Percentiles rank a stretch among this genome's conserved stretches.
phyloP scores from a whole-genome alignment of 2,113 vertebrate genomes.

The Zapus hudsonius region DNA sequence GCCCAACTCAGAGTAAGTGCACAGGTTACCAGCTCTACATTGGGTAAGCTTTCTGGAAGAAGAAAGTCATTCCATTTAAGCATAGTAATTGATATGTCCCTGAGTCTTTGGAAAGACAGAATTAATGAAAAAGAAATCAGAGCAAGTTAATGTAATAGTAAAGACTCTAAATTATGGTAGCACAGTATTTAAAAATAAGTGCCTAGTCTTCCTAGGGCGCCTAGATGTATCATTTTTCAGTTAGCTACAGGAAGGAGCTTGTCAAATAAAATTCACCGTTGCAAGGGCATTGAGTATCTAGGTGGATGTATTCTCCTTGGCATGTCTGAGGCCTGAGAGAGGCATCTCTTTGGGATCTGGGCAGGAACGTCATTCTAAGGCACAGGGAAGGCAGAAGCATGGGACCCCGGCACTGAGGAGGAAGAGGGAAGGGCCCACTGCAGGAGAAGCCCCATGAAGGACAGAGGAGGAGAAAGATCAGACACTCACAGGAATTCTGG shows the following conservation, averaged over 20 bases:
- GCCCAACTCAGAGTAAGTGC: not conserved
- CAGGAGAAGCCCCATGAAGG: not conserved
- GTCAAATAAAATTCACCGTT: not conserved
- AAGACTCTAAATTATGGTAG: not conserved
- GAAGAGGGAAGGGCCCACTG: not conserved
- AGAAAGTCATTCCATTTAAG: not conserved
- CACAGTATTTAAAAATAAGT: not conserved
- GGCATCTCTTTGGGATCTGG: not conserved
- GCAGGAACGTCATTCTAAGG: not conserved
- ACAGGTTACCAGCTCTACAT: not conserved
- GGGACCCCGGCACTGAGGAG: not conserved
- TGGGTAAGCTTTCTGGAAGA: not conserved
- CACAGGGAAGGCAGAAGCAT: not conserved
- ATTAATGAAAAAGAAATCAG: conserved; percentile 20
- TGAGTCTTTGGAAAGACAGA: conserved; percentile 25
- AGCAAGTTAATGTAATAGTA: not conserved
- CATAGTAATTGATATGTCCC: not conserved
- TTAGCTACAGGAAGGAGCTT: not conserved
- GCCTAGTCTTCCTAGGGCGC: not conserved
- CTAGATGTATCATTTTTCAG: not conserved
- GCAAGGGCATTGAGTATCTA: not conserved
- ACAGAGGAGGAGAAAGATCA: not conserved
- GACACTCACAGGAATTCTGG: not conserved
- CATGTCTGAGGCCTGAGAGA: not conserved
- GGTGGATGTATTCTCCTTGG: not conserved